Base-by-base conservation (phyloP, 2,888 invertebrate genomes). In the Plebejus melissa region DNA sequence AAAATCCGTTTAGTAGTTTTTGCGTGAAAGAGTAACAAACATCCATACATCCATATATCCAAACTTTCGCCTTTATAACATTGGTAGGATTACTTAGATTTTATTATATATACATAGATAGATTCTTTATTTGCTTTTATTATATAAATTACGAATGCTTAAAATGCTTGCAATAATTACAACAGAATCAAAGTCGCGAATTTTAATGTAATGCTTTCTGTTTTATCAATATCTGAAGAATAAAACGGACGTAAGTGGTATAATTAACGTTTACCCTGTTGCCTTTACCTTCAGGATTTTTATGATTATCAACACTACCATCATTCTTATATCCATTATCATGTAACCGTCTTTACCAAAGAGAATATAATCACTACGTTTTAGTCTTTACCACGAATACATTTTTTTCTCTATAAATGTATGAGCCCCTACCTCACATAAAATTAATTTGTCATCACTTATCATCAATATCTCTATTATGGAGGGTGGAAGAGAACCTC, bases 91-190 rank as follows among this genome's bases (percentile, higher is more conserved):
- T 22, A 22, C 22, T 22, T 4, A 58, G 5, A 58, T 58, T 58
- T 58, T 58, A 22, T 16, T 13, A 54, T 13, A 54, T 22, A 22
- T 22, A 22, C 22, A 0, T 22, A 22, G 22, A 46, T 3, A 58
- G 58, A 9, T 22, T 74, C n/a, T 46, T 74, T 13, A 75, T 74
- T 65, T 71, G 32, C 11, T 74, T 46, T 2, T 69, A 16, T 72
- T 69, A 16, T 72, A 58, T 7, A 22, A 6, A 9, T 50, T 11
- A 11, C 2, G 3, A 50, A 50, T 50, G 2, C 50, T 13, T 50
- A 16, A 46, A 11, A 9, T 9, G 9, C 11, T 46, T 46, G 2
- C 9, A 46, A 46, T 41, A 41, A 9, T 46, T 46, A 46, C 9
- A 46, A 46, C 9, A 41, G 41, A 11, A 46, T 1, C 46, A 28